These are phyloP conservation scores for Dasyurus viverrinus DNA, from an alignment of 2,113 vertebrate genomes.

Conservation along the genomic window DNA sequence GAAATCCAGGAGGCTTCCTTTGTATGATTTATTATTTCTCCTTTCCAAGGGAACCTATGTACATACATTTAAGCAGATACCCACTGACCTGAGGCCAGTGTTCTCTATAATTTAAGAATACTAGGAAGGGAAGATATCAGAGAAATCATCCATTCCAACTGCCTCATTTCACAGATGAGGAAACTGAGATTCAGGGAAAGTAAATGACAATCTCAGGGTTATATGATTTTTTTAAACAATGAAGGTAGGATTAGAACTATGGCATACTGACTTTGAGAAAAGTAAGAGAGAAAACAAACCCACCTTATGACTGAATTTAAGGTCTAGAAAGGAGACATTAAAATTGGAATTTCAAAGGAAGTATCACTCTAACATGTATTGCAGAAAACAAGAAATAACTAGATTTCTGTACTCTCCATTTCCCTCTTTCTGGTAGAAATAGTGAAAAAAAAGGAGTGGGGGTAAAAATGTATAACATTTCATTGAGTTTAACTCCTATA, in stretches of 20 bases:
- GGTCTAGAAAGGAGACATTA: neutral
- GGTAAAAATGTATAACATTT: neutral
- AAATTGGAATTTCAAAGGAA: neutral
- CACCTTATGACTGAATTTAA: neutral
- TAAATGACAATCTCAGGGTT: neutral
- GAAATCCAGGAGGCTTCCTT: neutral
- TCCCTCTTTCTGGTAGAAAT: neutral
- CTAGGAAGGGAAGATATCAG: neutral
- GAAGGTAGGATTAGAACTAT: neutral
- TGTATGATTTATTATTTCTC: neutral
- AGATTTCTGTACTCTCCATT: neutral
- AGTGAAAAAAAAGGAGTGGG: neutral
- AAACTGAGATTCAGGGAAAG: neutral
- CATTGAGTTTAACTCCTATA: neutral
- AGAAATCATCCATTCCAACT: neutral
- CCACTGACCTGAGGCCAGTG: neutral
- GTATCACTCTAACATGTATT: neutral
- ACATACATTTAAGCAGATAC: neutral
- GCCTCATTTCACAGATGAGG: neutral
- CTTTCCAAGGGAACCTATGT: neutral
- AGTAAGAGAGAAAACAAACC: neutral
- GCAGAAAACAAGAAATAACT: neutral
- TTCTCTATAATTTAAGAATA: neutral
- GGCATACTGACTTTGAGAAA: neutral
- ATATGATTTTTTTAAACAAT: neutral